Conservation (phyloP, 2,888 invertebrate genomes). For the Conops quadrifasciatus region DNA sequence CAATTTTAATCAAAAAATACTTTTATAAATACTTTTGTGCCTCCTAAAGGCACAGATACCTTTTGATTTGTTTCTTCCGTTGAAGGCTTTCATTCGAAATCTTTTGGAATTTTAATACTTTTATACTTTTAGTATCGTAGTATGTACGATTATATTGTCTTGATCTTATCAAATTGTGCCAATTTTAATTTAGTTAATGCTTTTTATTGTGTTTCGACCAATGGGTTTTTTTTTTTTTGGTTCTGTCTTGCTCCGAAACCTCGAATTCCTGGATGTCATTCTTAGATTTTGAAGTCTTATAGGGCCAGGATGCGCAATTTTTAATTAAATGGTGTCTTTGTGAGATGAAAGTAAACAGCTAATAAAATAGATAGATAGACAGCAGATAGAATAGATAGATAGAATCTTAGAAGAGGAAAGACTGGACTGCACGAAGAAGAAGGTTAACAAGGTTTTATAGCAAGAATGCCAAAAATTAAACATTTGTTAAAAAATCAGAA, state of each 20-base stretch:
- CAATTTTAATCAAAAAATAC: neutral
- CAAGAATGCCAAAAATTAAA: conserved; percentile 53
- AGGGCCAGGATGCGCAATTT: conserved; percentile 12
- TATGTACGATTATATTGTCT: no score
- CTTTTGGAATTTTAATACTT: conserved; percentile 38
- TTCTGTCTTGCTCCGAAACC: neutral
- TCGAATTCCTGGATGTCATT: conserved; percentile 29
- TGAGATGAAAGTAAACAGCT: conserved; percentile 19
- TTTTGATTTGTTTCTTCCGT: neutral
- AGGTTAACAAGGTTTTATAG: conserved; percentile 28
- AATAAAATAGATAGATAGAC: conserved; percentile 5
- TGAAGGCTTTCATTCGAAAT: conserved; percentile 43
- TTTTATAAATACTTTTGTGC: no score
- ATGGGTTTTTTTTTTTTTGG: neutral
- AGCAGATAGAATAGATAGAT: neutral
- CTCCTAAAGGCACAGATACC: no score
- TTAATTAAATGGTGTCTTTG: conserved; percentile 34
- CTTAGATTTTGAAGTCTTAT: neutral
- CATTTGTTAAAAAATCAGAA: conserved; percentile 43
- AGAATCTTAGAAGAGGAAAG: neutral
- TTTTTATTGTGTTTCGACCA: neutral
- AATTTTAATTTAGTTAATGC: conserved; percentile 29
- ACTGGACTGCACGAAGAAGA: conserved; percentile 8
- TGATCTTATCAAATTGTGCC: conserved; percentile 34
- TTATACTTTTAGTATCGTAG: neutral